These are phyloP conservation scores for Apis dorsata DNA, from an alignment of 1,140 invertebrate genomes.

Conservation along the genomic window DNA sequence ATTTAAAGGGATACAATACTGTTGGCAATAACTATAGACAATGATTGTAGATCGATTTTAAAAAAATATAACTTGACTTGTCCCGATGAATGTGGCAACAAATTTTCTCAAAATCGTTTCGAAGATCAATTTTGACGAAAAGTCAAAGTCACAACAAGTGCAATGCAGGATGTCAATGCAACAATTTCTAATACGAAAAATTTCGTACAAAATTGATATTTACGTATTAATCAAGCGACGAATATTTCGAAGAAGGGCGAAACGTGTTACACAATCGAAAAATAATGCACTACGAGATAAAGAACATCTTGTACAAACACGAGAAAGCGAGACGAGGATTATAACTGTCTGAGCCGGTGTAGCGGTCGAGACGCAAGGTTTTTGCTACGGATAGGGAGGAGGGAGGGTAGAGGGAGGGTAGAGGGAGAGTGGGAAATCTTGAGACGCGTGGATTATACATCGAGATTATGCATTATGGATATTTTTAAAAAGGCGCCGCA, in stretches of 20 bases:
- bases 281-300: not conserved
- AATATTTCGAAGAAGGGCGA: not conserved
- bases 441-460: slow-evolving; percentile 30
- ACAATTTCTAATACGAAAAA: too few relatives aligned
- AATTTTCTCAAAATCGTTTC: too few relatives aligned
- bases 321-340: slow-evolving; percentile 35
- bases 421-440: not conserved
- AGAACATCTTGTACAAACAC: slow-evolving; percentile 22
- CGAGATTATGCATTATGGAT: slow-evolving; percentile 37
- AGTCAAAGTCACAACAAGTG: too few relatives aligned
- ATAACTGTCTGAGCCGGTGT: slow-evolving; percentile 45
- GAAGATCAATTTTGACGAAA: too few relatives aligned
- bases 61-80: too few relatives aligned
- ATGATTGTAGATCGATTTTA: too few relatives aligned
- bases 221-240: too few relatives aligned
- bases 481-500: slow-evolving; percentile 32
- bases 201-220: too few relatives aligned
- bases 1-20: too few relatives aligned
- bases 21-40: too few relatives aligned
- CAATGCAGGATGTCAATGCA: too few relatives aligned
- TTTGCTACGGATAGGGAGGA: not conserved
- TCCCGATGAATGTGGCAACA: not conserved
- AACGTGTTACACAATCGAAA: slow-evolving; percentile 5
- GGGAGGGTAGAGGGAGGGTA: too few relatives aligned
- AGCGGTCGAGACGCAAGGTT: slow-evolving; percentile 9